Evolutionary conservation across 1,140 invertebrate genomes (phyloP).

Genomic region (Chionoecetes opilio): DNA sequence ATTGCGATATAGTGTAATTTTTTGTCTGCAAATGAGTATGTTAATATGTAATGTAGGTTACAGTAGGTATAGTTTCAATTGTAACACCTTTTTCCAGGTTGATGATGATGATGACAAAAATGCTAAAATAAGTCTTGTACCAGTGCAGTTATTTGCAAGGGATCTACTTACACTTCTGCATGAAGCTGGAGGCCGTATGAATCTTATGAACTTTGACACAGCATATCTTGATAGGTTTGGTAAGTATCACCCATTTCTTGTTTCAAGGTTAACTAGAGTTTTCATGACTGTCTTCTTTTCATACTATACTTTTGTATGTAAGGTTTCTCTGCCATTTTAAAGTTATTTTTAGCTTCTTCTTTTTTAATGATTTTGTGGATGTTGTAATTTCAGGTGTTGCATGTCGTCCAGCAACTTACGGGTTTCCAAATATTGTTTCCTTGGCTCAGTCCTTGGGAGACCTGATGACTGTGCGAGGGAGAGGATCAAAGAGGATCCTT

Average conservation of each 20-base stretch:
- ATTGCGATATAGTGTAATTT: no score
- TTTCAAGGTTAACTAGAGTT: no score
- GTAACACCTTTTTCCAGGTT: conserved; percentile 81
- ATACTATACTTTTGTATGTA: no score
- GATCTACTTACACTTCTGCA: conserved; percentile 86
- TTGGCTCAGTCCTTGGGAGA: conserved; percentile 87
- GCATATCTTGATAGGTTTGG: conserved; percentile 86
- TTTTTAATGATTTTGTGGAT: background rate
- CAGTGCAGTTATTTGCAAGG: conserved; percentile 86
- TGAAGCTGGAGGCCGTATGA: conserved; percentile 85
- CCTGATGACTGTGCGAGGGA: conserved; percentile 84
- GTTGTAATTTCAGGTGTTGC: conserved; percentile 82
- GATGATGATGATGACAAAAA: conserved; percentile 81
- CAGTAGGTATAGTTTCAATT: no score
- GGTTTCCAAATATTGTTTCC: conserved; percentile 85
- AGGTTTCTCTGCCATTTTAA: no score
- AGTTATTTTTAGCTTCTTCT: no score
- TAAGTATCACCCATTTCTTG: conserved; percentile 45
- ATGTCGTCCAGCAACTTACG: conserved; percentile 86
- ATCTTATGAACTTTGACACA: conserved; percentile 86
- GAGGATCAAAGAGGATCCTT: conserved; percentile 78
- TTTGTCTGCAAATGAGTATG: no score
- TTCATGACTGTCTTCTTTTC: no score
- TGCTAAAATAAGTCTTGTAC: conserved; percentile 85
- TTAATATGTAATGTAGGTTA: no score